Evolutionary conservation across 23 tunicate genomes (phyloP).

Genomic region (Styela clava): DNA sequence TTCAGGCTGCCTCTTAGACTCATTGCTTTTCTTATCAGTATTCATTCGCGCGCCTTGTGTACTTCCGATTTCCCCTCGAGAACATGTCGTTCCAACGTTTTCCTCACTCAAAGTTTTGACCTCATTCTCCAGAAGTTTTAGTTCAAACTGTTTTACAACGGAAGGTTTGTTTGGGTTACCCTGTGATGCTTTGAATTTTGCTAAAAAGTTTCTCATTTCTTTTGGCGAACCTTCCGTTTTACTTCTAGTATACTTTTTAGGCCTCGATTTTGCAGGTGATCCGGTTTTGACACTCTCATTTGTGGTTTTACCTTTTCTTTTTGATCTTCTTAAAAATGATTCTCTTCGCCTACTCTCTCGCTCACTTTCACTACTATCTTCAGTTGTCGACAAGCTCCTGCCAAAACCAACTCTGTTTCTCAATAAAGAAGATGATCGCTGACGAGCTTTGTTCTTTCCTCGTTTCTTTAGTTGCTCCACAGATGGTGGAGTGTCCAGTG

Average conservation of each 20-base stretch:
- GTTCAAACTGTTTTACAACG: conserved; percentile 69
- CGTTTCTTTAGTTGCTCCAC: not conserved
- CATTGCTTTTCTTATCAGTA: not conserved
- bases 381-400: conserved; percentile 42
- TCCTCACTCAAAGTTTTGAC: conserved; percentile 52
- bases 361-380: conserved; percentile 40
- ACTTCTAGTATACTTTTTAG: conserved; percentile 71
- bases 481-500: conserved; percentile 1
- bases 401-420: conserved; percentile 16
- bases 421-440: conserved; percentile 38
- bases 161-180: conserved; percentile 61
- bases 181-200: conserved; percentile 50
- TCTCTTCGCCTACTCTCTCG: not conserved
- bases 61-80: not conserved
- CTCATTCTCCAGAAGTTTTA: conserved; percentile 69
- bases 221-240: conserved; percentile 62
- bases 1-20: not conserved
- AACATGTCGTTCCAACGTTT: not conserved
- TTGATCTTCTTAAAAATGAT: not conserved
- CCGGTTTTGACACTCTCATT: conserved; percentile 10
- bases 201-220: conserved; percentile 64
- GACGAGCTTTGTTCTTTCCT: conserved; percentile 19
- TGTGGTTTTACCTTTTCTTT: conserved; percentile 28
- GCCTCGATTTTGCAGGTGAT: conserved; percentile 34
- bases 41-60: not conserved